These are phyloP conservation scores for Raja brachyura DNA, from an alignment of 2,113 vertebrate genomes.

Conservation along the genomic window DNA sequence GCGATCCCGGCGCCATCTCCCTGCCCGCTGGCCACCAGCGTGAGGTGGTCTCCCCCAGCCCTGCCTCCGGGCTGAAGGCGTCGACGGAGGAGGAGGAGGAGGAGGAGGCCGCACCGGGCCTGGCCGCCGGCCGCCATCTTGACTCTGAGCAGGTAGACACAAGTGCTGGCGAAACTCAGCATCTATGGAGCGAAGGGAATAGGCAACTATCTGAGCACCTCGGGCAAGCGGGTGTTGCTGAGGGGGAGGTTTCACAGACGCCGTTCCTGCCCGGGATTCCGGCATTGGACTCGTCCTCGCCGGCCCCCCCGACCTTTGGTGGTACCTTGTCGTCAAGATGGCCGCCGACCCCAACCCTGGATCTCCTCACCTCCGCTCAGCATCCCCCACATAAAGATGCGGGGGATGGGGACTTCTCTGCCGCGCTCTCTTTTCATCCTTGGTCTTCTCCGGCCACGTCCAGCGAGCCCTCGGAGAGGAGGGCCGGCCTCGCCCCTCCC, in stretches of 20 bases:
- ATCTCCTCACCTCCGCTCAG: not conserved
- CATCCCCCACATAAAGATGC: not conserved
- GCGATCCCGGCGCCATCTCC: too few relatives aligned
- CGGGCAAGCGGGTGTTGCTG: conserved; percentile 40
- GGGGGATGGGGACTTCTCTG: not conserved
- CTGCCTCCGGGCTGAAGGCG: too few relatives aligned
- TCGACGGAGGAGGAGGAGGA: too few relatives aligned
- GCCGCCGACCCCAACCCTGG: too few relatives aligned
- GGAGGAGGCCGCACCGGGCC: conserved; percentile 40
- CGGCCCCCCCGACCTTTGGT: not conserved
- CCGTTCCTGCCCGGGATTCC: conserved; percentile 44
- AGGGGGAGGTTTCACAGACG: conserved; percentile 40
- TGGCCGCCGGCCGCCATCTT: conserved; percentile 39
- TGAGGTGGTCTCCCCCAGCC: conserved; percentile 42
- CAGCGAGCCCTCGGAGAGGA: not conserved
- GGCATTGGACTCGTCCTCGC: conserved; percentile 41
- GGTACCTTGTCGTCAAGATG: not conserved
- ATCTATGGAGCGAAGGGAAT: too few relatives aligned
- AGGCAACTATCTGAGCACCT: conserved; percentile 27
- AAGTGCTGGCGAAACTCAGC: too few relatives aligned
- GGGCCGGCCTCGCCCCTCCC: not conserved
- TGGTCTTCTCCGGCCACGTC: not conserved
- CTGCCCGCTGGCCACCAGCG: conserved; percentile 46
- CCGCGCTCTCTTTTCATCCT: not conserved
- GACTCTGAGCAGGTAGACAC: conserved; percentile 45